These are phyloP conservation scores for Tetragonula carbonaria DNA, from an alignment of 2,888 invertebrate species.

Conservation along the genomic window DNA sequence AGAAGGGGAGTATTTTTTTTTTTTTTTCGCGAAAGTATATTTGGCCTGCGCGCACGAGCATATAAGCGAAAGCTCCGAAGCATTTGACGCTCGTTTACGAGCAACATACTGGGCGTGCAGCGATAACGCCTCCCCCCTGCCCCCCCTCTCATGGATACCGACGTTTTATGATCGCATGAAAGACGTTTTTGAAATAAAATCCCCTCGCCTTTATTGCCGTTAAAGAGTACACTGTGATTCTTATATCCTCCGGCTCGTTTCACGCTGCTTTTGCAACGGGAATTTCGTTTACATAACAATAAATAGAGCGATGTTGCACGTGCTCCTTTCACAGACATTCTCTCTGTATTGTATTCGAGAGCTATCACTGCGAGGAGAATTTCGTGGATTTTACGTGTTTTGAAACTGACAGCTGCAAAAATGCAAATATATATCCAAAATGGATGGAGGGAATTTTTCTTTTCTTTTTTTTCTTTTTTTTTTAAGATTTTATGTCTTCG, in stretches of 20 bases:
- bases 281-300: neutral
- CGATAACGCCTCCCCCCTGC: constrained; percentile 41
- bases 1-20: neutral
- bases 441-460: no score
- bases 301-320: neutral
- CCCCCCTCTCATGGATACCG: constrained; percentile 36
- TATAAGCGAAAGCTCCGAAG: constrained; percentile 18
- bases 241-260: constrained; percentile 32
- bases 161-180: constrained; percentile 54
- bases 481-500: no score
- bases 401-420: no score
- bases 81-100: constrained; percentile 57
- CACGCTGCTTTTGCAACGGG: constrained; percentile 1
- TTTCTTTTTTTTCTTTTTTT: no score
- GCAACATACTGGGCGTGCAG: constrained; percentile 52
- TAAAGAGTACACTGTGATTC: constrained; percentile 56
- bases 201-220: constrained; percentile 30
- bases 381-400: no score
- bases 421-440: no score
- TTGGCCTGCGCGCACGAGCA: constrained; percentile 4
- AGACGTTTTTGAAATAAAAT: constrained; percentile 61
- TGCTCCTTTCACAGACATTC: no score
- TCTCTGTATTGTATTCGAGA: no score
- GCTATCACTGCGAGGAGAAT: no score
- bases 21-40: neutral